phyloP scores from a whole-genome alignment of 1,140 invertebrate species.

The Brachionus manjavacas region DNA sequence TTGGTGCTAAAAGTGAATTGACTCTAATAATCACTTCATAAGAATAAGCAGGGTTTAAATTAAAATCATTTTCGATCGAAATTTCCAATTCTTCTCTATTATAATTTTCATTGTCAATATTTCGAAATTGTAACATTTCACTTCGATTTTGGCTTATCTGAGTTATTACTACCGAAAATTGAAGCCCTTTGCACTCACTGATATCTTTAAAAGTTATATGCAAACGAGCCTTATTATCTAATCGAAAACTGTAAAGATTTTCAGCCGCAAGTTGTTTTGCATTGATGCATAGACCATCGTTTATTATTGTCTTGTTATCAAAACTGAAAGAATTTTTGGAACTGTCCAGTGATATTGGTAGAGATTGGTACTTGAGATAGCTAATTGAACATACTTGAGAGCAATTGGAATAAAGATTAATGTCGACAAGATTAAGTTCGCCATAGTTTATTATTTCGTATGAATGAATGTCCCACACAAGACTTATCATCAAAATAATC shows the following conservation, averaged over 20 bases:
- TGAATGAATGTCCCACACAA: neutral
- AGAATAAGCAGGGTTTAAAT: neutral
- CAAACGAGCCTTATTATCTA: neutral
- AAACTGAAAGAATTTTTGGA: neutral
- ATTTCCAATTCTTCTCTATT: neutral
- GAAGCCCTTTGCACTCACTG: neutral
- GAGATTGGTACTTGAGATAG: neutral
- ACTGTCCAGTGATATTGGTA: neutral
- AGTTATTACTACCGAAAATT: neutral
- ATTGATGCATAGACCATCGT: neutral
- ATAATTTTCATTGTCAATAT: neutral
- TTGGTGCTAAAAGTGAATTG: neutral
- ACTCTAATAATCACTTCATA: neutral
- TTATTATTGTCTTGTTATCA: neutral
- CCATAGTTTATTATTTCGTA: neutral
- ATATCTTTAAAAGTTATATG: neutral
- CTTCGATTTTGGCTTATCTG: neutral
- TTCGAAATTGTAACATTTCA: neutral
- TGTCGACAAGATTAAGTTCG: neutral
- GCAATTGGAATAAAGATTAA: neutral
- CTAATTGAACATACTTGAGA: neutral
- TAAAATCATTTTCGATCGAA: neutral
- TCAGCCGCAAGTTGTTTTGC: neutral
- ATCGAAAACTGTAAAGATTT: neutral
- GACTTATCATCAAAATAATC: neutral